Evolutionary conservation across 2,888 invertebrate genomes (phyloP), one percentile per base, ranked within the genome.

Genomic region (Dicycla oo): DNA sequence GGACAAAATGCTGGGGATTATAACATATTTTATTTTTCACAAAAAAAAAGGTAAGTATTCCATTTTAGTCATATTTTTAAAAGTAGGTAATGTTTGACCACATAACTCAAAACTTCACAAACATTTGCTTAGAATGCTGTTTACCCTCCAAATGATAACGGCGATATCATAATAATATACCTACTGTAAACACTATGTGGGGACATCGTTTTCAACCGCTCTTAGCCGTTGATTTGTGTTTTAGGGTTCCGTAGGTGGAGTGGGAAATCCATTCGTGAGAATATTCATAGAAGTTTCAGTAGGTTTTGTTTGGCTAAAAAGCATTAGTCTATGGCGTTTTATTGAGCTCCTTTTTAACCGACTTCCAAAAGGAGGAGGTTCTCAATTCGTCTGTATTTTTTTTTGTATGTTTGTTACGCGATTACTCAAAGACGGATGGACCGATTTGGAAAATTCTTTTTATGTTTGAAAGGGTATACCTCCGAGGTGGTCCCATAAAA

Each of bases 191-290:
- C 63, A 62, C 26, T 47, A 30, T 57, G 64, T 70, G 74, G 69
- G 67, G 81, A 80, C 78, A 81, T 81, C 76, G 66, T 73, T 73
- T 77, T 66, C 69, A 69, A 81, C 77, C 77, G 81, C 81, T 81
- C 70, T 78, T 60, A 53, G 68, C 73, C 40, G 67, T 74, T 80
- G 78, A 78, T 80, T 81, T 74, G 60, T 54, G 68, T 30, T 65
- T 81, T 80, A 60, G 82, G 75, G 82, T 43, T 10, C 78, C 10
- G 13, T 23, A 20, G 34, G 11, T 11, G 1, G 26, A 66, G 4
- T 0, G 3, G 7, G 8, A 56, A 81, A 73, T 7, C 47, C 2
- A 0, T 60, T 7, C 1, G 1, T 45, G 11, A 2, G 13, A 57
- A 26, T 34, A 15, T 30, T 49, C 7, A n/a, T 15, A 15, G 30